These are phyloP conservation scores for Capitella teleta DNA, from an alignment of 1,140 invertebrate genomes.

Conservation along the genomic window DNA sequence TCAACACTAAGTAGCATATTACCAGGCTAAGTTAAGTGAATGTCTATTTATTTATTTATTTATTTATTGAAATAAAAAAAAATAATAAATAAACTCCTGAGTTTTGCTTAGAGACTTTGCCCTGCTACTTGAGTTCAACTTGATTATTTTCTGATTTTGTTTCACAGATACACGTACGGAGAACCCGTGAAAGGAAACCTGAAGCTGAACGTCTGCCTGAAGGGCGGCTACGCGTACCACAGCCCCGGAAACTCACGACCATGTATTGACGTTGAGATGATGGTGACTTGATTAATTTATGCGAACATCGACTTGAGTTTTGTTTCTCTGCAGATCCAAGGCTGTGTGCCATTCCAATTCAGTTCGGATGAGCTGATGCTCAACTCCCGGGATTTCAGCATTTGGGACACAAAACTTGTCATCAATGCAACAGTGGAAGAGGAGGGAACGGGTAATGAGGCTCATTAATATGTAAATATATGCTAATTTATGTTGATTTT, in stretches of 20 bases:
- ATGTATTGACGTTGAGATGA: slow-evolving; percentile 18
- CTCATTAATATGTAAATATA: background rate
- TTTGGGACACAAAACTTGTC: slow-evolving; percentile 16
- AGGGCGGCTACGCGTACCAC: background rate
- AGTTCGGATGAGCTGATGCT: slow-evolving; percentile 15
- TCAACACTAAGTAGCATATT: no score
- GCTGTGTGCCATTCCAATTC: slow-evolving; percentile 24
- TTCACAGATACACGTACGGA: slow-evolving; percentile 62
- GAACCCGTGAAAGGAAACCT: slow-evolving; percentile 54
- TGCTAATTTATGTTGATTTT: background rate
- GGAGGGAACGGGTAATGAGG: slow-evolving; percentile 24
- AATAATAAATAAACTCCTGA: no score
- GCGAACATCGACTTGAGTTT: background rate
- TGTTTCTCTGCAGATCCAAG: slow-evolving; percentile 22
- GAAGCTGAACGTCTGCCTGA: slow-evolving; percentile 22
- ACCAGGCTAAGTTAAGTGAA: no score
- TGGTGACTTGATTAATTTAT: background rate
- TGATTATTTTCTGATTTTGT: slow-evolving; percentile 8
- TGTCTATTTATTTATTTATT: no score
- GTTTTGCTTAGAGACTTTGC: no score
- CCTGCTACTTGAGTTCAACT: no score
- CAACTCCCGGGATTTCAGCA: slow-evolving; percentile 10
- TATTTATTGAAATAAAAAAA: no score
- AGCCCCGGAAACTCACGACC: slow-evolving; percentile 12
- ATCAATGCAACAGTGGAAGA: slow-evolving; percentile 28